Evolutionary conservation across 2,797 vertebrate species (phyloP).

Genomic region (Valencia hispanica): DNA sequence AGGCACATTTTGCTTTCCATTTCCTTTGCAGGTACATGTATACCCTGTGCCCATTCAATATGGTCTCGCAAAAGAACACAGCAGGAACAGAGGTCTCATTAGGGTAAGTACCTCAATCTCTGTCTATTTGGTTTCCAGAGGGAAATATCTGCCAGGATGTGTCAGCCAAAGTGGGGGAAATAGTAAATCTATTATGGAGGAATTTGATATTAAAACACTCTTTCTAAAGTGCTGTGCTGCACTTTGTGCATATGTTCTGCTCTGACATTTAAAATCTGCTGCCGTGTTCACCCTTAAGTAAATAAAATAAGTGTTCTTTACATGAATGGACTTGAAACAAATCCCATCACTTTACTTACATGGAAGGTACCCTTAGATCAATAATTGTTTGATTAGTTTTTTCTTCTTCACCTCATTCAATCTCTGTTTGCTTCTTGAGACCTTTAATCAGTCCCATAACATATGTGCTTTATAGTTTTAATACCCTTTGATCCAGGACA

Average conservation of each 20-base stretch:
- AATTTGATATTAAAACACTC: constrained; percentile 9
- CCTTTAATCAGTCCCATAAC: constrained; percentile 61
- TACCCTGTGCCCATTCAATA: constrained; percentile 78
- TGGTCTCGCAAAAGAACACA: constrained; percentile 74
- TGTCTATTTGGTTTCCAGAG: constrained; percentile 30
- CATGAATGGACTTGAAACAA: constrained; percentile 32
- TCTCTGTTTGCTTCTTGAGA: constrained; percentile 59
- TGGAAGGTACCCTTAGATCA: constrained; percentile 45
- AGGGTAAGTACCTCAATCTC: constrained; percentile 73
- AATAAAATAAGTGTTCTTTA: constrained; percentile 33
- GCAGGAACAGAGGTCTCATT: constrained; percentile 75
- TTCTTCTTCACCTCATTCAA: constrained; percentile 55
- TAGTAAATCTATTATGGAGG: background rate
- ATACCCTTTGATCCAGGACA: constrained; percentile 70
- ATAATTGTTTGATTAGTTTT: constrained; percentile 59
- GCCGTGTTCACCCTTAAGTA: constrained; percentile 17
- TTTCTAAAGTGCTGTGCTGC: constrained; percentile 4
- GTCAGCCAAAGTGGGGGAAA: constrained; percentile 14
- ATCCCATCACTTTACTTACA: constrained; percentile 34
- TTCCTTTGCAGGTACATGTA: constrained; percentile 73
- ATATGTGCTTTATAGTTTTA: constrained; percentile 63
- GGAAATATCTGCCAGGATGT: constrained; percentile 18
- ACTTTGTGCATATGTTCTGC: background rate
- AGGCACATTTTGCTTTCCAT: constrained; percentile 24
- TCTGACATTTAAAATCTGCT: constrained; percentile 38